Base-by-base conservation (phyloP, 2,797 vertebrate species). In the Chrosomus eos region DNA sequence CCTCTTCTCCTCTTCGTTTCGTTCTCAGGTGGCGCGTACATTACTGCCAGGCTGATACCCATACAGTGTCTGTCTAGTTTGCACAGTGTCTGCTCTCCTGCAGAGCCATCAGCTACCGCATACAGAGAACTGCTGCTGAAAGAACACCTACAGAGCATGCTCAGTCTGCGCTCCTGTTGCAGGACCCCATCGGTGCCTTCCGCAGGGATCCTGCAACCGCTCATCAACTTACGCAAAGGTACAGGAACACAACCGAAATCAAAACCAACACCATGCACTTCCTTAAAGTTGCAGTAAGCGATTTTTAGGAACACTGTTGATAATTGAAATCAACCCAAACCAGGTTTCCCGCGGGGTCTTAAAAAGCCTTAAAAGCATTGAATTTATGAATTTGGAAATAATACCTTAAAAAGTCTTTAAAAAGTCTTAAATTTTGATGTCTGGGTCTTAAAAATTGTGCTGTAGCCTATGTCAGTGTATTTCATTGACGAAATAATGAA, bases 21-120 rank as follows among this genome's bases (percentile, higher is more conserved):
- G n/a, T n/a, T n/a, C n/a, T n/a, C 91, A 99, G 98, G 98, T 99
- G 0, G 97, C 99, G 98, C 98, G 1, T 99, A 99, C 98, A 99
- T 91, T 99, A 99, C 91, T 99, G 98, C 90, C 98, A 99, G 92
- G 98, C 98, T 0, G 98, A 99, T 88, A 99, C 92, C 98, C 98
- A 0, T 99, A 99, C 94, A 99, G 0, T 99, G 98, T 88, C 95
- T 99, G 18, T 98, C 98, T 0, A 99, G 90, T 97, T 99, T 1
- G 81, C 98, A 99, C 91, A 99, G 98, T 28, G 0, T 96, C 98
- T 0, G 98, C 98, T 45, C 90, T 99, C 85, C 95, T 99, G 98
- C 90, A 95, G 98, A 88, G 96, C 96, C 97, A 95, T 73, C 97
- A 97, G 85, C 91, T 99, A 67, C 93, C 0, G 96, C 98, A 0